phyloP scores from a whole-genome alignment of 2,113 vertebrate genomes.

The Mirounga angustirostris region DNA sequence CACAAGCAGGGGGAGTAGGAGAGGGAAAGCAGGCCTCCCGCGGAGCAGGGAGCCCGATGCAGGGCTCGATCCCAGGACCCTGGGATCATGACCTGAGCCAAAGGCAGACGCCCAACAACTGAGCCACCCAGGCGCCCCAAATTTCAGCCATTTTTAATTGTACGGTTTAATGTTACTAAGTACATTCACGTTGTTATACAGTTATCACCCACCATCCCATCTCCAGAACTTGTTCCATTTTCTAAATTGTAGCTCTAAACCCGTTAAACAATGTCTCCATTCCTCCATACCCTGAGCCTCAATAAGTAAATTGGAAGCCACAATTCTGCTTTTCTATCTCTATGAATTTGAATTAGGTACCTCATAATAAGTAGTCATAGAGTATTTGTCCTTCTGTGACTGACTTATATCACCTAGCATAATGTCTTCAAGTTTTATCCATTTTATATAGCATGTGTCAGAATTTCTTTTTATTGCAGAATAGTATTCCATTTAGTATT shows the following conservation, averaged over 20 bases:
- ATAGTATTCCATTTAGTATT: slow-evolving; percentile 23
- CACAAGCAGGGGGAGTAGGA: too few relatives aligned
- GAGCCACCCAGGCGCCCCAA: too few relatives aligned
- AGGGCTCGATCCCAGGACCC: too few relatives aligned
- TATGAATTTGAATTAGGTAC: background rate
- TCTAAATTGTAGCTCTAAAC: background rate
- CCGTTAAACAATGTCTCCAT: background rate
- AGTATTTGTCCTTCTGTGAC: slow-evolving; percentile 5
- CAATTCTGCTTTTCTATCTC: background rate
- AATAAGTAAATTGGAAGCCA: background rate
- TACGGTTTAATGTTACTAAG: background rate
- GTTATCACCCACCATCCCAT: background rate
- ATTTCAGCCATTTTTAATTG: background rate
- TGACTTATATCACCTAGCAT: background rate
- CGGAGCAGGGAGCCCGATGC: too few relatives aligned
- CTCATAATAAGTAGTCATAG: background rate
- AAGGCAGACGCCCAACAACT: too few relatives aligned
- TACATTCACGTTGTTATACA: background rate
- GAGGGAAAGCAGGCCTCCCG: too few relatives aligned
- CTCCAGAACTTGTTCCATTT: background rate
- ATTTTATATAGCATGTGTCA: background rate
- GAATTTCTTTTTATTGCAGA: background rate
- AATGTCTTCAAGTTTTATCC: background rate
- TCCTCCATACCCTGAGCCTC: fast-evolving
- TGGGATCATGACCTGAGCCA: too few relatives aligned